Evolutionary conservation across 2,113 vertebrate genomes (phyloP).

Genomic region (Sinocyclocheilus anophthalmus): DNA sequence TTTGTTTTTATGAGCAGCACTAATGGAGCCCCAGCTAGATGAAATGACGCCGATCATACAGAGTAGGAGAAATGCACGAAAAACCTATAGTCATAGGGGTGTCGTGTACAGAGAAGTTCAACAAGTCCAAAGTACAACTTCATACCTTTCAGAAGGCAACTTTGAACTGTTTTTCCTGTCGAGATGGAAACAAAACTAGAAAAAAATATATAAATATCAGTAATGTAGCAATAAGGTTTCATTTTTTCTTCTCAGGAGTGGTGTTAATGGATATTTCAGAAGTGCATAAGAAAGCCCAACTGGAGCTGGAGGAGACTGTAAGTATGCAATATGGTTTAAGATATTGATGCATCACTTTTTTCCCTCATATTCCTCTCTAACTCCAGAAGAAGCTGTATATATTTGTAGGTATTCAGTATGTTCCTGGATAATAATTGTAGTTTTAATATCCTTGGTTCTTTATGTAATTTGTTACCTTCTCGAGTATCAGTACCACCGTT

Average conservation of each 20-base stretch:
- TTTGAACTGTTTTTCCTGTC: background rate
- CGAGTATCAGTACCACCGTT: background rate
- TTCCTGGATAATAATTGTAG: background rate
- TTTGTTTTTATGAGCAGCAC: constrained; percentile 36
- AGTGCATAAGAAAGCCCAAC: constrained; percentile 87
- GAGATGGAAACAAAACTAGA: background rate
- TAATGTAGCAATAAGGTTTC: constrained; percentile 36
- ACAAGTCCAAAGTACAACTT: background rate
- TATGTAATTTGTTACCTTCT: background rate
- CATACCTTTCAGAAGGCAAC: background rate
- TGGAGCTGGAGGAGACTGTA: constrained; percentile 90
- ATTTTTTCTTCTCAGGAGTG: constrained; percentile 77
- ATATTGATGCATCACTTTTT: background rate
- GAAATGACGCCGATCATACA: constrained; percentile 23
- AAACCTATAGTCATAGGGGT: background rate
- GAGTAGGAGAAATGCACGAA: background rate
- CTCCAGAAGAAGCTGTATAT: background rate
- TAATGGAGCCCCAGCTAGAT: constrained; percentile 26
- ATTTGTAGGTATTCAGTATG: background rate
- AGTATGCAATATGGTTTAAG: constrained; percentile 62
- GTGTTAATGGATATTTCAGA: constrained; percentile 92
- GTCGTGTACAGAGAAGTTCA: background rate
- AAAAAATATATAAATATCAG: background rate
- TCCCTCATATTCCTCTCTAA: background rate
- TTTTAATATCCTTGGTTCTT: background rate